Evolutionary conservation across 1,140 invertebrate species (phyloP).

Genomic region (Drosophila kurseongensis): DNA sequence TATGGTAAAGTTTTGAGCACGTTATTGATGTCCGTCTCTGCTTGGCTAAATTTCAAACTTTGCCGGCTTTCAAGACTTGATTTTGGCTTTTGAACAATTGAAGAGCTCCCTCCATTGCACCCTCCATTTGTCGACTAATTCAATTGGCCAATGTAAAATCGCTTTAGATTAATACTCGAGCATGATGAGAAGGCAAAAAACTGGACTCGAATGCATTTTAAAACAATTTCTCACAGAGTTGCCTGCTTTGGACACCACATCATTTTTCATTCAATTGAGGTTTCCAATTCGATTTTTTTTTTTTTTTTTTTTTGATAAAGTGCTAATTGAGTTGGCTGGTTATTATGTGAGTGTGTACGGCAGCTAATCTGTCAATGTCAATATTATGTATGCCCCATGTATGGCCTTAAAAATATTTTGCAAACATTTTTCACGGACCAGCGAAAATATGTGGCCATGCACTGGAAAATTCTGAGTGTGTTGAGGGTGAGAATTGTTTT

Average conservation of each 20-base stretch:
- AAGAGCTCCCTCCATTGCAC: slow-evolving; percentile 41
- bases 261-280: slow-evolving; percentile 36
- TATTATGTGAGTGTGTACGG: slow-evolving; percentile 3
- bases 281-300: slow-evolving; percentile 9
- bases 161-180: slow-evolving; percentile 22
- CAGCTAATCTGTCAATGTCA: slow-evolving; percentile 43
- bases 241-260: slow-evolving; percentile 31
- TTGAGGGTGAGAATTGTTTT: no score
- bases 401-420: slow-evolving; percentile 27
- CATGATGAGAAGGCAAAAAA: slow-evolving; percentile 4
- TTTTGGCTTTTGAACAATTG: slow-evolving; percentile 36
- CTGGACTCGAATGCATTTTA: slow-evolving; percentile 14
- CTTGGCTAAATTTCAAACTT: slow-evolving; percentile 42
- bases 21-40: slow-evolving; percentile 55
- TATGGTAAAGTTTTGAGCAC: slow-evolving; percentile 60
- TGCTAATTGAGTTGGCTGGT: slow-evolving; percentile 25
- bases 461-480: not conserved
- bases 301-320: slow-evolving; percentile 3
- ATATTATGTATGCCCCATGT: slow-evolving; percentile 19
- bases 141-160: slow-evolving; percentile 39
- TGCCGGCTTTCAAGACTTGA: slow-evolving; percentile 17
- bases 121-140: slow-evolving; percentile 48
- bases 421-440: slow-evolving; percentile 12
- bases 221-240: slow-evolving; percentile 23
- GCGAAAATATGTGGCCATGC: not conserved